Conservation (phyloP, 2,888 invertebrate species). For the Dryocosmus kuriphilus region DNA sequence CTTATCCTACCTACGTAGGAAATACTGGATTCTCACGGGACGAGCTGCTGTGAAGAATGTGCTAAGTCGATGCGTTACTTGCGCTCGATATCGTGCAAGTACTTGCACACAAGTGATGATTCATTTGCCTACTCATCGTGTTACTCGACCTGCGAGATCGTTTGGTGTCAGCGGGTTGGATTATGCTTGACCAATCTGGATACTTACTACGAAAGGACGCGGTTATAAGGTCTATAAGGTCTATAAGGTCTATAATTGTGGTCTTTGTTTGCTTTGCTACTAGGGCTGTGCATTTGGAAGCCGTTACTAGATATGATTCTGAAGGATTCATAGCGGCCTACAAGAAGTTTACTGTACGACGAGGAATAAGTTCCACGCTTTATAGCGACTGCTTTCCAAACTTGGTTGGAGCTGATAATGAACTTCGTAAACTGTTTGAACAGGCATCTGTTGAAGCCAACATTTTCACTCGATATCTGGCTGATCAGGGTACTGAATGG, state of each 20-base stretch:
- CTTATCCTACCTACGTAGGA: not conserved
- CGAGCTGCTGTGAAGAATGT: not conserved
- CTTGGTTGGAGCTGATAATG: not conserved
- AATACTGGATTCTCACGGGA: not conserved
- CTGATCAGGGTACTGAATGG: not conserved
- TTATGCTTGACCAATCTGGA: too few species aligned
- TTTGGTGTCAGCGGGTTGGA: not conserved
- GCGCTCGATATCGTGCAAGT: too few species aligned
- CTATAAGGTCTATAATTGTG: not conserved
- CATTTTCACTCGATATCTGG: not conserved
- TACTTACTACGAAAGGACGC: too few species aligned
- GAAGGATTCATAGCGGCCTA: not conserved
- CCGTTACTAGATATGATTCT: too few species aligned
- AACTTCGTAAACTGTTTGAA: not conserved
- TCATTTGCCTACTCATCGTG: not conserved
- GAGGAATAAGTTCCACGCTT: not conserved
- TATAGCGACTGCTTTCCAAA: not conserved
- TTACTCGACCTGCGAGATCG: not conserved
- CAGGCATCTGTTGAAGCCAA: not conserved
- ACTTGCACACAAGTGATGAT: conserved; percentile 1
- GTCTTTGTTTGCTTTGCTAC: conserved; percentile 21
- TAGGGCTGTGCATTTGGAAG: not conserved
- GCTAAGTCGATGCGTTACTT: not conserved
- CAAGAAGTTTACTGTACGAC: too few species aligned
- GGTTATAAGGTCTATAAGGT: too few species aligned